These are phyloP conservation scores for Antechinus flavipes DNA, from an alignment of 2,113 vertebrate genomes.

Conservation along the genomic window DNA sequence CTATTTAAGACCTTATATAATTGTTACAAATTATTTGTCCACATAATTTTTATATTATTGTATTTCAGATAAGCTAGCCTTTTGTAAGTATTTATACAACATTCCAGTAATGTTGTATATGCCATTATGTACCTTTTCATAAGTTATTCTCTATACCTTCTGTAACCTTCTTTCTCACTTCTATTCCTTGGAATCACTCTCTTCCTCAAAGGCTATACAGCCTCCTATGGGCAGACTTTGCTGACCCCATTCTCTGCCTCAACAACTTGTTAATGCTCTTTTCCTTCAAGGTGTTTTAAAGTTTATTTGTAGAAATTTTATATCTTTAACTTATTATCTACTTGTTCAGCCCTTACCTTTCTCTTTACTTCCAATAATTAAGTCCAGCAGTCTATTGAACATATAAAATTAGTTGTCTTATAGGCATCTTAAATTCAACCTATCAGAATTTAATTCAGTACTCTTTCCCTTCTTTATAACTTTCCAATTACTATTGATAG, in stretches of 20 bases:
- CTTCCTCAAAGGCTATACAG: background rate
- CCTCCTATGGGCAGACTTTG: background rate
- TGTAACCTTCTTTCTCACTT: background rate
- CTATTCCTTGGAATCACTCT: background rate
- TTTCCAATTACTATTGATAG: background rate
- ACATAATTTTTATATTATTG: background rate
- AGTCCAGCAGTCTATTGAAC: background rate
- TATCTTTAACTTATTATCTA: background rate
- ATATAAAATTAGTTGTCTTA: background rate
- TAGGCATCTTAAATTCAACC: background rate
- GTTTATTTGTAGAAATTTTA: background rate
- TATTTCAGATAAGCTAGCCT: background rate
- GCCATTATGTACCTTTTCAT: background rate
- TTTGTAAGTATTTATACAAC: background rate
- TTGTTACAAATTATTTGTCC: background rate
- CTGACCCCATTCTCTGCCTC: background rate
- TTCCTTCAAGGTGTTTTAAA: background rate
- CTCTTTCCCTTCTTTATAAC: background rate
- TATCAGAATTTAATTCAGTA: background rate
- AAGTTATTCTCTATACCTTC: fast-evolving
- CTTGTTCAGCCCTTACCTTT: background rate
- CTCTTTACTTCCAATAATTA: background rate
- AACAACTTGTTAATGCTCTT: background rate
- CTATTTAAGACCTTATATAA: background rate
- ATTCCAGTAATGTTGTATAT: background rate